Evolutionary conservation across 2,113 vertebrate genomes (phyloP).

Genomic region (Hippocampus comes): DNA sequence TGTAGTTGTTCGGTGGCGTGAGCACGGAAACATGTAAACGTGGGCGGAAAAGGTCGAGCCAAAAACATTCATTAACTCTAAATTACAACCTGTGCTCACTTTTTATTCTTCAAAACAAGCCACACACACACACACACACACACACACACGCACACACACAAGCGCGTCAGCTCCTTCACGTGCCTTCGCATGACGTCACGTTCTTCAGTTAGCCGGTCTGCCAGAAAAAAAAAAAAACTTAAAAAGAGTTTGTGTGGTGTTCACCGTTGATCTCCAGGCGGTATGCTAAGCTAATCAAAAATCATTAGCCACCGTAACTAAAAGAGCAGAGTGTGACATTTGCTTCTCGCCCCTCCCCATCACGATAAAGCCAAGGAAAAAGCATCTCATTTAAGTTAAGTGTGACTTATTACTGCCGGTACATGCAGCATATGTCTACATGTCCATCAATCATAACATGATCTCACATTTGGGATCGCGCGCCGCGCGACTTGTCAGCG

Average conservation of each 20-base stretch:
- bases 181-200: background rate
- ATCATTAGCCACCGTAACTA: background rate
- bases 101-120: constrained; percentile 2
- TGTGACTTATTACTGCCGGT: too few species aligned
- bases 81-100: constrained; percentile 70
- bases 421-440: background rate
- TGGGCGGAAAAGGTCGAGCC: constrained; percentile 60
- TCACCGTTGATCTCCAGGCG: background rate
- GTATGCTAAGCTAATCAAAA: background rate
- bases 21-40: constrained; percentile 37
- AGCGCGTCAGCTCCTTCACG: background rate
- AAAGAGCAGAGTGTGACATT: background rate
- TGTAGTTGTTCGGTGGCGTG: constrained; percentile 11
- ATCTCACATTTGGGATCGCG: background rate
- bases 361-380: background rate
- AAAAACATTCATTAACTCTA: constrained; percentile 71
- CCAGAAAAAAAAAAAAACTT: background rate
- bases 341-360: background rate
- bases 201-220: background rate
- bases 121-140: background rate
- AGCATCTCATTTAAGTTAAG: background rate
- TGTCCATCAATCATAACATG: background rate
- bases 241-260: background rate
- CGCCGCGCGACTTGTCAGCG: background rate
- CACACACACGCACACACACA: background rate